Evolutionary conservation across 2,888 invertebrate genomes (phyloP).

Genomic region (Spilarctia lutea): DNA sequence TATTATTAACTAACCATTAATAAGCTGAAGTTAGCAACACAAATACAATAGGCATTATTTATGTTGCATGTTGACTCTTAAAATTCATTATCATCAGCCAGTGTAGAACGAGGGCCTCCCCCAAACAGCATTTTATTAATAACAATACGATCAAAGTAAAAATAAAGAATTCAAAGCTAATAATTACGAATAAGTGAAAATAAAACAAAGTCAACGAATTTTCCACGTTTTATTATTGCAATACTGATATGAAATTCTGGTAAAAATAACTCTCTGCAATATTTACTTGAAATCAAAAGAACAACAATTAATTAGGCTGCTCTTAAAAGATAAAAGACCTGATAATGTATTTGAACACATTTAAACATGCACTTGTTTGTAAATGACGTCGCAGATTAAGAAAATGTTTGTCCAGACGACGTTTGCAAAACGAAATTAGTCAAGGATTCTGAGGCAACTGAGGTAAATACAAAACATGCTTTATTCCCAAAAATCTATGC

Average conservation of each 20-base stretch:
- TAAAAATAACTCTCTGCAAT: slow-evolving; percentile 6
- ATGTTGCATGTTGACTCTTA: no score
- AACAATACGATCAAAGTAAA: not conserved
- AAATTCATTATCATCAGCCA: no score
- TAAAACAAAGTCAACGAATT: not conserved
- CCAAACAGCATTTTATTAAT: not conserved
- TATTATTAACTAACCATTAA: no score
- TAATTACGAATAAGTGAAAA: not conserved
- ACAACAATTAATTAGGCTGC: slow-evolving; percentile 15
- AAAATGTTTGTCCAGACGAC: slow-evolving; percentile 31
- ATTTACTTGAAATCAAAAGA: slow-evolving; percentile 9
- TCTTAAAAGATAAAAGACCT: slow-evolving; percentile 27
- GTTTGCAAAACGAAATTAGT: slow-evolving; percentile 34
- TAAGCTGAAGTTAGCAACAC: not conserved
- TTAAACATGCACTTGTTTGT: slow-evolving; percentile 27
- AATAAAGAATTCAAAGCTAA: not conserved
- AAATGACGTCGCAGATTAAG: slow-evolving; percentile 30
- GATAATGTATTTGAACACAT: slow-evolving; percentile 25
- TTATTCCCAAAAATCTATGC: slow-evolving; percentile 45
- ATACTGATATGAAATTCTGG: not conserved
- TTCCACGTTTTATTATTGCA: not conserved
- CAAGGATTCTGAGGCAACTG: slow-evolving; percentile 41
- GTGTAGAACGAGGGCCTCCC: no score
- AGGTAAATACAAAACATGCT: slow-evolving; percentile 35
- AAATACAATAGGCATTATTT: not conserved